These are phyloP conservation scores for Burhinus oedicnemus DNA, from an alignment of 2,113 vertebrate genomes.

Conservation along the genomic window DNA sequence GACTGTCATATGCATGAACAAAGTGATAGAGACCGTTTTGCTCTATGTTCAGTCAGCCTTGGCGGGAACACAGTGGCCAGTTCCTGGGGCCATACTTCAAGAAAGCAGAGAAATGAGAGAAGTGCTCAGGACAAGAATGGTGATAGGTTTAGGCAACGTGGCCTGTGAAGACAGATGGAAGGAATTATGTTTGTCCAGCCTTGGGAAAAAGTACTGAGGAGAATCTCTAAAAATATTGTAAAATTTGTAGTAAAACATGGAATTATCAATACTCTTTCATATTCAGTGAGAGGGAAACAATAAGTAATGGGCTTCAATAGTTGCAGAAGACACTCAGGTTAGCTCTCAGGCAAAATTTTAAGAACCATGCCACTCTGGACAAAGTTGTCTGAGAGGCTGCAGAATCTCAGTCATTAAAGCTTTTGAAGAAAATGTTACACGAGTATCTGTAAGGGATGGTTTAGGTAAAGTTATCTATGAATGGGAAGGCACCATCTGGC, in stretches of 20 bases:
- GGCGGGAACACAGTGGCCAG: not conserved
- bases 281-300: not conserved
- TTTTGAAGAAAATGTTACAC: not conserved
- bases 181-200: not conserved
- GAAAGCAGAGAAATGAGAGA: not conserved
- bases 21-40: not conserved
- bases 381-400: not conserved
- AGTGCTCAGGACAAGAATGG: not conserved
- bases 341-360: not conserved
- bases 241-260: not conserved
- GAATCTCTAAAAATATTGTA: not conserved
- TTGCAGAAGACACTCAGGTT: not conserved
- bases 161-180: not conserved
- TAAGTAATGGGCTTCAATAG: not conserved
- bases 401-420: not conserved
- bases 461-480: not conserved
- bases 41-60: not conserved
- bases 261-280: not conserved
- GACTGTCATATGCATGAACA: not conserved
- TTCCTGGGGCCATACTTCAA: not conserved
- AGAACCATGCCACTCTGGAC: not conserved
- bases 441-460: not conserved
- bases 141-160: not conserved
- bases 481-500: not conserved
- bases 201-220: not conserved